Evolutionary conservation across 92 coral and sea anemone genomes (phyloP), one percentile per base, ranked within the genome.

Genomic region (Parazoanthus darwini): DNA sequence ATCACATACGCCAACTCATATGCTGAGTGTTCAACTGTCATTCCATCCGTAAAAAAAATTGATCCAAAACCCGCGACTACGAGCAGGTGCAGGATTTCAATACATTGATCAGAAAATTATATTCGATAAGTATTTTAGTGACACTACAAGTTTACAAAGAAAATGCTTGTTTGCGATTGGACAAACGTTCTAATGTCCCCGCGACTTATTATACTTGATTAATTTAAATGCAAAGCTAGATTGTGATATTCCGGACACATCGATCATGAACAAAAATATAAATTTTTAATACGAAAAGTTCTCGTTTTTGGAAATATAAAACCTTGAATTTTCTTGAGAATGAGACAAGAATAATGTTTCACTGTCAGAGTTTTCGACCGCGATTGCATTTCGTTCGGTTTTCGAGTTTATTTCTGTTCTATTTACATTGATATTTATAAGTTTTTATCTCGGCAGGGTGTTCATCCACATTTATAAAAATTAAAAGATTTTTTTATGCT

Each of bases 51-150:
- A 26, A 51, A 26, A 54, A 80, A 80, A 29, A 29, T 80, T 11
- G 20, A 80, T 22, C 36, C 44, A 80, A 71, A 70, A 70, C 46
- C 87, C 18, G 43, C 86, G 87, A 44, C 29, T 50, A 71, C 0
- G 80, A 48, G 78, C 87, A 84, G 87, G 87, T 84, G 87, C 87
- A 70, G 26, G 20, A 84, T 70, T 84, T 71, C 23, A 84, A 84
- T 84, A 68, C 79, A 84, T 84, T 36, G 59, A 71, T 42, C 79
- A 4, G 78, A 67, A 83, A 84, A 70, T 84, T 84, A 84, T 44
- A 42, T 75, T 51, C 56, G 58, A 18, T 65, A 33, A 84, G 43
- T 71, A 84, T 84, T 84, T 84, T 84, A 50, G 75, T 84, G 79
- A 68, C 79, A 51, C 46, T 71, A 18, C 15, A 70, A 18, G 46